Evolutionary conservation across 2,888 invertebrate species (phyloP).

Genomic region (Panzeria rudis): DNA sequence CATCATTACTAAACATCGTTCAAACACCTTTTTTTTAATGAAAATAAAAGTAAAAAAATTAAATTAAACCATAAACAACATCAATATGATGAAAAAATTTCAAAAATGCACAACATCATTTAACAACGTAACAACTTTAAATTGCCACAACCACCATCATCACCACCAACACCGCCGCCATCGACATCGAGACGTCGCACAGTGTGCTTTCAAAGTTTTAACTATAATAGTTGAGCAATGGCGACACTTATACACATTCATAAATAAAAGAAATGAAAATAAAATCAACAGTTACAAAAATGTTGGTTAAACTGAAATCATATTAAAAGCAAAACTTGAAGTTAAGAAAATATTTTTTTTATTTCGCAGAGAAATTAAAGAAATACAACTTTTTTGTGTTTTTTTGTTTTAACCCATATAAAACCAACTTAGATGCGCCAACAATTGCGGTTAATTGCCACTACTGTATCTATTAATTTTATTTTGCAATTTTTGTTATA

Average conservation of each 20-base stretch:
- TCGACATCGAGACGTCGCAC: background rate
- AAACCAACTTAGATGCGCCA: slow-evolving; percentile 56
- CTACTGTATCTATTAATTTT: slow-evolving; percentile 4
- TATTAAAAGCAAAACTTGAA: slow-evolving; percentile 30
- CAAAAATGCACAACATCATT: slow-evolving; percentile 65
- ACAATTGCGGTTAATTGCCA: slow-evolving; percentile 42
- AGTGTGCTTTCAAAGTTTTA: background rate
- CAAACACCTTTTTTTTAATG: slow-evolving; percentile 45
- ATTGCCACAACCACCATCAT: background rate
- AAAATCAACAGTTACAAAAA: slow-evolving; percentile 16
- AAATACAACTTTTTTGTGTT: slow-evolving; percentile 25
- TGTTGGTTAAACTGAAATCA: slow-evolving; percentile 29
- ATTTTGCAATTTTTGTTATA: slow-evolving; percentile 36
- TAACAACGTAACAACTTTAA: slow-evolving; percentile 55
- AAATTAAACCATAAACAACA: slow-evolving; percentile 51
- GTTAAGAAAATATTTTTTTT: slow-evolving; percentile 15
- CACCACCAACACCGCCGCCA: background rate
- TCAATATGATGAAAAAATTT: slow-evolving; percentile 51
- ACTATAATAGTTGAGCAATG: slow-evolving; percentile 35
- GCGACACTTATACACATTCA: background rate
- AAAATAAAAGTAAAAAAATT: slow-evolving; percentile 46
- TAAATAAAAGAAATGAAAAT: slow-evolving; percentile 24
- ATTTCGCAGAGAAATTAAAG: slow-evolving; percentile 28
- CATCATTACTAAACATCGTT: slow-evolving; percentile 53
- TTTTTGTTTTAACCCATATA: slow-evolving; percentile 52